Evolutionary conservation across 2,797 vertebrate genomes (phyloP), one percentile per base, ranked within the genome.

Genomic region (Leptodactylus fallax): DNA sequence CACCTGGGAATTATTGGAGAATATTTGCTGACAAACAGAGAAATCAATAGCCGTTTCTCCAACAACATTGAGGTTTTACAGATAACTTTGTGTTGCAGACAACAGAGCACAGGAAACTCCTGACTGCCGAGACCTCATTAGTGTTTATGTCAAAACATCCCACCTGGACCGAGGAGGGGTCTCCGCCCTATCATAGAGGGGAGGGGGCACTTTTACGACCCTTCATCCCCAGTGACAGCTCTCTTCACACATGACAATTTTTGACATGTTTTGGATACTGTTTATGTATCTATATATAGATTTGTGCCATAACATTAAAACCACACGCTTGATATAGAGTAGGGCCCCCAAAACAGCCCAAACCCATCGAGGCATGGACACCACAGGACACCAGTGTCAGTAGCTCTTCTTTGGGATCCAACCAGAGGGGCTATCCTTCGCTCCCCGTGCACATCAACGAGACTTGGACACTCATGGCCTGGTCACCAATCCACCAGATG

Each of bases 71-170:
- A 23, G n/a, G 72, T 86, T 74, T 27, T 8, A 11, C 1, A 67
- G 79, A 76, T 60, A 8, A 6, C 47, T 85, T 63, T 21, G 74
- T 17, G 55, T 63, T 67, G 58, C 0, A 45, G 88, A 79, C 23
- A 88, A 91, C 91, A 92, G 90, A 92, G 91, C 67, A 89, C 72
- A 90, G 92, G 93, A 92, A 93, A 90, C 83, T 21, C 80, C 58
- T 83, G 90, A 87, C 88, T 87, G 25, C 55, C 79, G 17, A 25
- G 90, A 87, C 90, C 60, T 87, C 81, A 14, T 13, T 88, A 47
- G 47, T 93, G 93, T 93, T 93, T 91, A 92, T 79, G 89, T 88
- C 86, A 91, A 92, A 92, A 92, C 91, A 92, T 85, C 89, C 90
- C 79, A 53, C 27, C 45, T 53, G 86, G 49, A 55, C 83, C 36